Conservation (phyloP, 2,113 vertebrate species). For the Hipposideros armiger region DNA sequence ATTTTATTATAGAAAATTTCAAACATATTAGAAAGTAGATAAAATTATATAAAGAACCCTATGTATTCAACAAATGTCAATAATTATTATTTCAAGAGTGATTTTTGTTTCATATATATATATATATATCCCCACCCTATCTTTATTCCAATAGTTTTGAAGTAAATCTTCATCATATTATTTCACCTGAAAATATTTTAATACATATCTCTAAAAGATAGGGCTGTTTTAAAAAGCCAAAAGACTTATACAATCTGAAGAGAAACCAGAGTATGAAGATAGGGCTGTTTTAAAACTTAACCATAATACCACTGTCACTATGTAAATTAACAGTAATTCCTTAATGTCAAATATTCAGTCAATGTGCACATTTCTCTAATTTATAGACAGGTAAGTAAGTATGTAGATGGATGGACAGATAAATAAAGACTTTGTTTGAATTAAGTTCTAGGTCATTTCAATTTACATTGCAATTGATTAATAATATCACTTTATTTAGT, state of each 20-base stretch:
- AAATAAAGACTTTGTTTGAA: background rate
- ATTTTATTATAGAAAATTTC: background rate
- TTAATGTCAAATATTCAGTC: constrained; percentile 25
- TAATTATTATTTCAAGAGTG: background rate
- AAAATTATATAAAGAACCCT: background rate
- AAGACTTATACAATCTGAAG: no score
- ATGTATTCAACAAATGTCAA: background rate
- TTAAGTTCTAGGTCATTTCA: constrained; percentile 26
- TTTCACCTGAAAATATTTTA: constrained; percentile 44
- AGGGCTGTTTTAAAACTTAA: background rate
- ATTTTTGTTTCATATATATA: constrained; percentile 28
- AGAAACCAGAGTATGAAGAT: background rate
- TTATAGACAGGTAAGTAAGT: background rate
- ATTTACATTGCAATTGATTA: background rate
- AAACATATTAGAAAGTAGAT: background rate
- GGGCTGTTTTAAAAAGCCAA: background rate
- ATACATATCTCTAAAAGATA: constrained; percentile 17
- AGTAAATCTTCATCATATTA: background rate
- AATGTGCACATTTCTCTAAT: background rate
- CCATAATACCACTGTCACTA: background rate
- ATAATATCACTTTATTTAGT: background rate
- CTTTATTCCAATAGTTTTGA: background rate
- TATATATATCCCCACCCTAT: background rate
- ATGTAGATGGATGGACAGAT: background rate
- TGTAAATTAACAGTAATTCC: background rate